Evolutionary conservation across 2,113 vertebrate genomes (phyloP).

Genomic region (Opisthocomus hoazin): DNA sequence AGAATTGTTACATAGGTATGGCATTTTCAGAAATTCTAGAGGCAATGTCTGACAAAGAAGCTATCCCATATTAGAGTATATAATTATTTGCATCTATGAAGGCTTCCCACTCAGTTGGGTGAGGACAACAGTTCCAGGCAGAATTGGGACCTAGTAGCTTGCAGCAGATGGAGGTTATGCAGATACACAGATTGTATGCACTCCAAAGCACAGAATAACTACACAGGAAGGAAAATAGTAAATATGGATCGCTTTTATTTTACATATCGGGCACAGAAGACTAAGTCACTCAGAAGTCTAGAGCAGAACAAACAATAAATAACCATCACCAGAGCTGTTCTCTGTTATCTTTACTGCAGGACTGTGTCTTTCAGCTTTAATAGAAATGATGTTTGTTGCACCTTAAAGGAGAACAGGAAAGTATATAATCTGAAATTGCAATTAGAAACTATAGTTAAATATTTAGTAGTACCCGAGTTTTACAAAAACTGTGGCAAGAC

Average conservation of each 20-base stretch:
- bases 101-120: neutral
- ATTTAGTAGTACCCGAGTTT: neutral
- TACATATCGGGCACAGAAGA: neutral
- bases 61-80: neutral
- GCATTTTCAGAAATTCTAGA: neutral
- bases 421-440: neutral
- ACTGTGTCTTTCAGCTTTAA: neutral
- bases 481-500: neutral
- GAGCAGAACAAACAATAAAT: neutral
- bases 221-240: neutral
- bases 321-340: neutral
- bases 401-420: neutral
- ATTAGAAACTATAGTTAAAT: neutral
- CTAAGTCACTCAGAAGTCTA: neutral
- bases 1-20: neutral
- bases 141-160: neutral
- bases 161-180: neutral
- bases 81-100: neutral
- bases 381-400: neutral
- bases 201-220: neutral
- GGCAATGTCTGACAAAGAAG: neutral
- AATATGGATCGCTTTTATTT: neutral
- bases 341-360: neutral
- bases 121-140: neutral
- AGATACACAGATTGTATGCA: rapidly evolving